Percentiles rank a stretch among this genome's conserved stretches.
phyloP scores from a whole-genome alignment of 2,113 vertebrate genomes.

The Seriola aureovittata region DNA sequence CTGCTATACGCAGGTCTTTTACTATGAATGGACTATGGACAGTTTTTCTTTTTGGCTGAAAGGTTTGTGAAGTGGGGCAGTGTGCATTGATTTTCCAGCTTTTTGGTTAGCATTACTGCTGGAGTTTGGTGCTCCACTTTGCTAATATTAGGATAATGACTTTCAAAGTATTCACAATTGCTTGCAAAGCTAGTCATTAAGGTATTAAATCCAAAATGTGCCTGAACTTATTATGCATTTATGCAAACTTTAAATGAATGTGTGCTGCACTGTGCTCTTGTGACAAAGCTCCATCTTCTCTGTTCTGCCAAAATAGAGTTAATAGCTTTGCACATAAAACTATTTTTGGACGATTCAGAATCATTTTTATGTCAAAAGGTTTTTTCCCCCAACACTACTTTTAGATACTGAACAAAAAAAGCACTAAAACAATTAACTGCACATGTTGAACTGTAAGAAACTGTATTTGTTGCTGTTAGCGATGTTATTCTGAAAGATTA shows the following conservation, averaged over 20 bases:
- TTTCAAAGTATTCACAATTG: neutral
- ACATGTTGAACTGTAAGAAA: neutral
- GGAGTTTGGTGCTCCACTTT: neutral
- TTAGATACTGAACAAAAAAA: neutral
- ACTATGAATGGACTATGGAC: too few relatives aligned
- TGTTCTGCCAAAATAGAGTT: too few relatives aligned
- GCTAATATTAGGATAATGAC: neutral
- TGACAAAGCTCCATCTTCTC: too few relatives aligned
- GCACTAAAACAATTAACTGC: neutral
- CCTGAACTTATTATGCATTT: neutral
- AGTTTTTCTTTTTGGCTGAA: too few relatives aligned
- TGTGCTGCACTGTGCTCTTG: too few relatives aligned
- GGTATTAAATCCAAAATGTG: neutral
- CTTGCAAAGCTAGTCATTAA: neutral
- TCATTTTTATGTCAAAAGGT: neutral
- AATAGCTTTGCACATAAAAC: neutral
- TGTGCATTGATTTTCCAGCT: neutral
- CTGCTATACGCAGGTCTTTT: too few relatives aligned
- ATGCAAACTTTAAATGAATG: neutral
- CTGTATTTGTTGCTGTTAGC: neutral
- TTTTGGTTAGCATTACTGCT: neutral
- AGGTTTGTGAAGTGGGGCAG: too few relatives aligned
- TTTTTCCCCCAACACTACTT: neutral
- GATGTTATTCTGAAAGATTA: neutral
- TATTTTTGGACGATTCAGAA: neutral